Evolutionary conservation across 2,113 vertebrate species (phyloP).

Genomic region (Turnix velox): DNA sequence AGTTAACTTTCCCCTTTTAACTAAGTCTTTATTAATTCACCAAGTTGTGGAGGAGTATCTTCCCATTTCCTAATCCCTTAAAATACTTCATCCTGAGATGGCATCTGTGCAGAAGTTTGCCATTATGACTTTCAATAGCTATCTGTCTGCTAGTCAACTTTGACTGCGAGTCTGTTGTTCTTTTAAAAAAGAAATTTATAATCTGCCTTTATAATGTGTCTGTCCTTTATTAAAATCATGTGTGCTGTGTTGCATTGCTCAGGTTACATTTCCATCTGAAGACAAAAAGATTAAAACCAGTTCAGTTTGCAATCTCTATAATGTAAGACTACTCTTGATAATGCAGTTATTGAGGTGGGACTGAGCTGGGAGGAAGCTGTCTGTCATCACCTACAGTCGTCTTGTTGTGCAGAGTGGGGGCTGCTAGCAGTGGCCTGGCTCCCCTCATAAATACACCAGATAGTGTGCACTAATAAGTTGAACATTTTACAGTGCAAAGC

Average conservation of each 20-base stretch:
- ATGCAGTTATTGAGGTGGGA: neutral
- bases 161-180: neutral
- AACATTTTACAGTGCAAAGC: fast-evolving
- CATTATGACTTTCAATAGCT: neutral
- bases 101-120: neutral
- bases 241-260: neutral
- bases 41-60: neutral
- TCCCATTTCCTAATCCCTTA: neutral
- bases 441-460: neutral
- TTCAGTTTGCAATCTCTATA: neutral
- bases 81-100: neutral
- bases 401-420: neutral
- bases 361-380: neutral
- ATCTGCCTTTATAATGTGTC: neutral
- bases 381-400: slow-evolving; percentile 8
- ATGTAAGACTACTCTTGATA: neutral
- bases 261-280: slow-evolving; percentile 10
- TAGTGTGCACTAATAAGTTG: neutral
- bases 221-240: neutral
- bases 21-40: neutral
- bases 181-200: neutral
- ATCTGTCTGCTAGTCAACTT: neutral
- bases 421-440: neutral
- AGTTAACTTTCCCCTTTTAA: neutral
- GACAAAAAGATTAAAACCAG: neutral